Percentiles rank a stretch among this genome's conserved stretches.
phyloP scores from a whole-genome alignment of 2,888 invertebrate species.

The Cataglyphis albicans region DNA sequence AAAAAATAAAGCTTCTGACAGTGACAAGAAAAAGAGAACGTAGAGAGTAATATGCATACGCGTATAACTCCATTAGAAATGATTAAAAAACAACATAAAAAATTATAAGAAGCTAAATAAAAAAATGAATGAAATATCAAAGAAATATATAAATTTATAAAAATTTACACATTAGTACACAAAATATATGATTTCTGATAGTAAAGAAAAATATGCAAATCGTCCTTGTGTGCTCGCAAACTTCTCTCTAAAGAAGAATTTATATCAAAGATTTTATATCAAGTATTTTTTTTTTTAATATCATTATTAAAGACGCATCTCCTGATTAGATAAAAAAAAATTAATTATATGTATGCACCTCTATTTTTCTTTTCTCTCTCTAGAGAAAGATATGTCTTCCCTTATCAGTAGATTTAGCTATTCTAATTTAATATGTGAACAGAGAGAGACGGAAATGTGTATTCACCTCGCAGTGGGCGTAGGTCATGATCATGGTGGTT shows the following conservation, averaged over 20 bases:
- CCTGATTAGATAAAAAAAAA: not conserved
- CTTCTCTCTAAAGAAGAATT: not conserved
- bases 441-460: constrained; percentile 6
- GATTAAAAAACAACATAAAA: not conserved
- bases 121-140: not conserved
- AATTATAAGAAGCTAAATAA: not conserved
- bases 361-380: not conserved
- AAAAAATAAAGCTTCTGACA: not conserved
- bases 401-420: not conserved
- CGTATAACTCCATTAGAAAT: not conserved
- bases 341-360: not conserved
- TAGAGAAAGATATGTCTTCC: not conserved
- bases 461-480: constrained; percentile 67
- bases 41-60: not conserved
- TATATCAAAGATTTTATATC: not conserved
- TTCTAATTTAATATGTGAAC: constrained; percentile 10
- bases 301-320: not conserved
- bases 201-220: not conserved
- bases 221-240: not conserved
- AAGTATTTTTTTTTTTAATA: not conserved
- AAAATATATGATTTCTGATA: not conserved
- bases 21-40: not conserved
- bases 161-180: not conserved
- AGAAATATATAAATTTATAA: constrained; percentile 9
- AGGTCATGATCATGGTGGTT: constrained; percentile 77